Percentiles rank a stretch among this genome's conserved stretches.
These are phyloP conservation scores for Hassar affinis DNA, from an alignment of 2,113 vertebrate genomes.

Conservation along the genomic window DNA sequence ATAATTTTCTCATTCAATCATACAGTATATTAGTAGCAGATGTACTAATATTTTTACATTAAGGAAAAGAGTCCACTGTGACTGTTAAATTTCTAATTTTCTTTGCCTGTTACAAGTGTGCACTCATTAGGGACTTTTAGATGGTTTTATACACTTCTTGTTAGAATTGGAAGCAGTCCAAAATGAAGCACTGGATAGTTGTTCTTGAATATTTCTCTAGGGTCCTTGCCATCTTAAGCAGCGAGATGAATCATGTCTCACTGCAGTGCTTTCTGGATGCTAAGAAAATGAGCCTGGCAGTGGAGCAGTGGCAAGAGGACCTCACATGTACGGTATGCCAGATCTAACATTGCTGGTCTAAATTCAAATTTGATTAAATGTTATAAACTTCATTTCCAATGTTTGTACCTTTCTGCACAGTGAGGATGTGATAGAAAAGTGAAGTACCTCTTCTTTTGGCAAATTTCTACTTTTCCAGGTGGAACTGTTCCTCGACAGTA, in stretches of 20 bases:
- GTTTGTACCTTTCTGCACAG: not conserved
- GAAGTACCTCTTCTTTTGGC: not conserved
- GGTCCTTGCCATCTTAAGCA: conserved; percentile 14
- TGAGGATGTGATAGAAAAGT: not conserved
- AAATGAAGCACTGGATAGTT: not conserved
- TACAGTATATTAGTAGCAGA: not conserved
- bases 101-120: conserved; percentile 3
- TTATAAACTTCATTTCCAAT: not conserved
- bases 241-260: not conserved
- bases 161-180: not conserved
- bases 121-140: not conserved
- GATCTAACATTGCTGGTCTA: not conserved
- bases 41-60: conserved; percentile 1
- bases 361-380: not conserved
- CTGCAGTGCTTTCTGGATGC: conserved; percentile 17
- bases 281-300: not conserved
- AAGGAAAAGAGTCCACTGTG: not conserved
- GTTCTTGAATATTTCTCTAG: conserved; percentile 6
- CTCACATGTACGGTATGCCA: not conserved
- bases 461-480: not conserved
- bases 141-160: conserved; percentile 10
- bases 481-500: not conserved
- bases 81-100: not conserved
- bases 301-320: not conserved
- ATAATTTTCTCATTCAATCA: not conserved